Percentiles rank a stretch among this genome's conserved stretches.
Evolutionary conservation across 2,113 vertebrate genomes (phyloP).

Genomic region (Noctilio leporinus): DNA sequence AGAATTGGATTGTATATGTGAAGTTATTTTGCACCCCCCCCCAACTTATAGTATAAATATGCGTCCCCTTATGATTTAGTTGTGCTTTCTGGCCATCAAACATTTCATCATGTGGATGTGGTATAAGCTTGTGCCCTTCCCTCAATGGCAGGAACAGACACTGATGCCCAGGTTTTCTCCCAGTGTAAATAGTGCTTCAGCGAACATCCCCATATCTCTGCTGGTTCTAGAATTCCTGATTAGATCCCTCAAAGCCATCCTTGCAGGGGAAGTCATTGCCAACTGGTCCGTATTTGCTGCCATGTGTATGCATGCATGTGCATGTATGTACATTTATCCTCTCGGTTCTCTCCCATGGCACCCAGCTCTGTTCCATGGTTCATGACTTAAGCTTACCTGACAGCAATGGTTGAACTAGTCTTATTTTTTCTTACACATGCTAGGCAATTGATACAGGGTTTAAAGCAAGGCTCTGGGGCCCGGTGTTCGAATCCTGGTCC

Average conservation of each 20-base stretch:
- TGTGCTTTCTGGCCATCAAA: neutral
- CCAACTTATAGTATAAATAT: neutral
- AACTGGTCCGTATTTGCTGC: neutral
- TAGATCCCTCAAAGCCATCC: neutral
- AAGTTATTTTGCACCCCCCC: neutral
- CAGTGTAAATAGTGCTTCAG: neutral
- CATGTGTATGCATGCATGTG: accelerated
- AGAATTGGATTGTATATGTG: neutral
- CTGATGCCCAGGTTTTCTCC: neutral
- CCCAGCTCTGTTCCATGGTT: neutral
- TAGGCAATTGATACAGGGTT: accelerated
- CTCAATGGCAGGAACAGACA: accelerated
- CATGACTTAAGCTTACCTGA: neutral
- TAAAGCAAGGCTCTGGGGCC: neutral
- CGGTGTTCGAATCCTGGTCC: neutral
- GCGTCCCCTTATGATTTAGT: neutral
- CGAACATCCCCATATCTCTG: neutral
- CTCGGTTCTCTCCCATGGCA: neutral
- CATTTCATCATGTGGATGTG: neutral
- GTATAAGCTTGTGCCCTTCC: neutral
- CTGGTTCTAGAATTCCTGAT: neutral
- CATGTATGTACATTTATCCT: neutral
- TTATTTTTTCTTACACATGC: neutral
- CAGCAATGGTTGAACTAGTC: neutral
- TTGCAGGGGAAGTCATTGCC: neutral